Evolutionary conservation across 2,797 vertebrate genomes (phyloP).

Genomic region (Psittacula echo): DNA sequence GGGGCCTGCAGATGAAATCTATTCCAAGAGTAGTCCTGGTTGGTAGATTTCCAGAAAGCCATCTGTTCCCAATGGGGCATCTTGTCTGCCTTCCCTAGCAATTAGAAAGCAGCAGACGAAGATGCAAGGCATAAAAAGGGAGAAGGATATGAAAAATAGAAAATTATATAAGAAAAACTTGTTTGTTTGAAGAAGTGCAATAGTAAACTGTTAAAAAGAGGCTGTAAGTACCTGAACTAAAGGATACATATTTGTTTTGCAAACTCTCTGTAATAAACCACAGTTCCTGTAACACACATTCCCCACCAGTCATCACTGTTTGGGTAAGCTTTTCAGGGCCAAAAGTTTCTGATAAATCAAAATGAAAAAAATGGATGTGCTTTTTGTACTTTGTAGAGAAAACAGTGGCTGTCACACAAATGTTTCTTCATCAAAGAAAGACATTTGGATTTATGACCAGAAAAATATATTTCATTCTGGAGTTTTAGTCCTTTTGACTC

Average conservation of each 20-base stretch:
- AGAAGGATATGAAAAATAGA: conserved; percentile 43
- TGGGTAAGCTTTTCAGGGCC: neutral
- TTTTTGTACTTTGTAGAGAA: neutral
- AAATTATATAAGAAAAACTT: conserved; percentile 25
- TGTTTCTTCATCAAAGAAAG: neutral
- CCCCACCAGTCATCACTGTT: neutral
- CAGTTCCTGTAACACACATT: neutral
- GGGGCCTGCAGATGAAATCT: conserved; percentile 71
- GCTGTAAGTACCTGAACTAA: conserved; percentile 11
- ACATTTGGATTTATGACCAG: neutral
- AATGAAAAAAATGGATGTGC: neutral
- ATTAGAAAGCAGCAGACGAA: conserved; percentile 68
- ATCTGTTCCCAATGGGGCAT: conserved; percentile 74
- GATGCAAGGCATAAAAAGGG: conserved; percentile 36
- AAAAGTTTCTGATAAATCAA: conserved; percentile 17
- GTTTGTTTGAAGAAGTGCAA: neutral
- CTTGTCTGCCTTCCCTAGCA: conserved; percentile 66
- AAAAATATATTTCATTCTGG: neutral
- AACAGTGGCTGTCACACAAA: neutral
- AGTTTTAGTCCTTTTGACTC: neutral
- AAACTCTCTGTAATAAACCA: neutral
- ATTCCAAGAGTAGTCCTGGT: conserved; percentile 60
- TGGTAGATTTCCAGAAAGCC: conserved; percentile 69
- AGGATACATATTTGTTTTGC: neutral
- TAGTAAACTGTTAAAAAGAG: conserved; percentile 42